phyloP scores from a whole-genome alignment of 2,113 vertebrate species.

The Psilopsiagon aymara region DNA sequence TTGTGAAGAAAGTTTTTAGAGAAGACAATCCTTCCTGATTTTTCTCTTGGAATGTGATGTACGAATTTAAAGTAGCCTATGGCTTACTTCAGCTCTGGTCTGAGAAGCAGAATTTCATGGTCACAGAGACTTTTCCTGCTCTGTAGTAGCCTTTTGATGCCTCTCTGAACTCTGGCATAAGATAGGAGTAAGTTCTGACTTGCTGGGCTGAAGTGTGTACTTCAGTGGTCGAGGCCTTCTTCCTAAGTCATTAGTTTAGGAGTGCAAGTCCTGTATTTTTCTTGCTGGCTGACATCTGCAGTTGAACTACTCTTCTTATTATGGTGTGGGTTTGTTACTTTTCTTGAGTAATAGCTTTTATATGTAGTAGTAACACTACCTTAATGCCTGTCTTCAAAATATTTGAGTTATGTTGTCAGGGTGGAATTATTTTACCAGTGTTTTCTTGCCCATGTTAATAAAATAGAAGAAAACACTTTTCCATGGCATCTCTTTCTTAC shows the following conservation, averaged over 20 bases:
- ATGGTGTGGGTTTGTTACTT: not conserved
- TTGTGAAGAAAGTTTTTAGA: not conserved
- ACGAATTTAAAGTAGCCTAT: not conserved
- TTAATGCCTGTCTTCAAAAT: not conserved
- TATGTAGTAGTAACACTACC: not conserved
- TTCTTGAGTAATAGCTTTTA: not conserved
- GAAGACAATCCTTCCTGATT: not conserved
- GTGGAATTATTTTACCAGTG: not conserved
- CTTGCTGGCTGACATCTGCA: not conserved
- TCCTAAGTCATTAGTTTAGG: not conserved
- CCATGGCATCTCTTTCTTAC: not conserved
- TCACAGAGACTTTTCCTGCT: not conserved
- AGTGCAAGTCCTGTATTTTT: not conserved
- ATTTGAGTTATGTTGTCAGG: not conserved
- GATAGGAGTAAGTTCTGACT: not conserved
- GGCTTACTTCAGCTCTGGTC: not conserved
- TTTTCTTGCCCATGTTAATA: not conserved
- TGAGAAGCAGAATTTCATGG: not conserved
- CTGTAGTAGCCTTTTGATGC: not conserved
- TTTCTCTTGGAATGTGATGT: not conserved
- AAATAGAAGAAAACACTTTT: not conserved
- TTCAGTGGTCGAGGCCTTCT: not conserved
- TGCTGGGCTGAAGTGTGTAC: not conserved
- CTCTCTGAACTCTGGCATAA: not conserved
- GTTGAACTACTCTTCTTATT: not conserved